These are phyloP conservation scores for Habropoda laboriosa DNA, from an alignment of 1,140 invertebrate genomes.

Conservation along the genomic window DNA sequence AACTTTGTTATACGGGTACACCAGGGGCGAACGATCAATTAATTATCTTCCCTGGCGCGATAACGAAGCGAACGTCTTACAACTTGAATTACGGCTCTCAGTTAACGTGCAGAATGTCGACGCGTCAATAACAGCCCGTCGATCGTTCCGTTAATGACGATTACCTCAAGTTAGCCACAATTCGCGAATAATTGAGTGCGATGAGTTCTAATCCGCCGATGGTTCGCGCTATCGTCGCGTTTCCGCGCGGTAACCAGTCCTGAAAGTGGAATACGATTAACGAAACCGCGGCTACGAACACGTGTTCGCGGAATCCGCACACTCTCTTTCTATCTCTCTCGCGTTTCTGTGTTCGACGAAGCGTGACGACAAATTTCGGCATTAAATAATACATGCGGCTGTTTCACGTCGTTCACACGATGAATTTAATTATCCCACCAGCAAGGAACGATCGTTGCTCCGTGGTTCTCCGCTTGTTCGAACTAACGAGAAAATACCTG, in stretches of 20 bases:
- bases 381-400: conserved; percentile 27
- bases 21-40: not conserved
- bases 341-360: not conserved
- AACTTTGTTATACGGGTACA: not conserved
- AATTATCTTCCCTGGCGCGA: not conserved
- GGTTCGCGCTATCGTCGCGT: conserved; percentile 36
- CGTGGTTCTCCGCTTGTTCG: not conserved
- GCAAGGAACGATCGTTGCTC: not conserved
- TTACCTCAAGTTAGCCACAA: conserved; percentile 58
- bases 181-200: conserved; percentile 57
- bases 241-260: conserved; percentile 36
- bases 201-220: conserved; percentile 46
- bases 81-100: not conserved
- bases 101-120: not conserved
- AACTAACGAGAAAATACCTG: not conserved
- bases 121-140: conserved; percentile 30
- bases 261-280: conserved; percentile 45
- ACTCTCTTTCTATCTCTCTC: not conserved
- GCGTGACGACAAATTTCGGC: conserved; percentile 24
- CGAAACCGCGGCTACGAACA: conserved; percentile 10
- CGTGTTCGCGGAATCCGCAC: not conserved
- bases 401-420: conserved; percentile 5
- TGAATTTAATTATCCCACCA: conserved; percentile 18
- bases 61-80: conserved; percentile 21
- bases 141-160: conserved; percentile 53